Evolutionary conservation across 2,113 vertebrate genomes (phyloP).

Genomic region (Nothoprocta perdicaria): DNA sequence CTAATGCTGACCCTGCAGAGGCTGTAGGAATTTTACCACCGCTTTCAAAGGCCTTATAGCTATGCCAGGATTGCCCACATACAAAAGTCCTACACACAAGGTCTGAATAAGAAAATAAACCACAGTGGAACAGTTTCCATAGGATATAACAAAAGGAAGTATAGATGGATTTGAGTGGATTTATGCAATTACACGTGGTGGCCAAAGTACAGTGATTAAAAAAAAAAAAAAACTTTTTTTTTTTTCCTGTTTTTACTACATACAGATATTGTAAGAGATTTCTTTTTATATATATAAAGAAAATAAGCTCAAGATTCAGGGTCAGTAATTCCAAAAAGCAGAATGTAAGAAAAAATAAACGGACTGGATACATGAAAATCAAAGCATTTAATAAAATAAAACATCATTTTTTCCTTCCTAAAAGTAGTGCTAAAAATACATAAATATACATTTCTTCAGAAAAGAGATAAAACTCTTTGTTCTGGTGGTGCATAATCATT

Average conservation of each 20-base stretch:
- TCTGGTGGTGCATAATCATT: neutral
- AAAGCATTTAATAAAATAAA: conserved; percentile 69
- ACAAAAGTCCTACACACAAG: neutral
- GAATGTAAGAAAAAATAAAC: neutral
- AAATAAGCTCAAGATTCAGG: neutral
- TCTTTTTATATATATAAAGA: neutral
- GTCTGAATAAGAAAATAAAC: neutral
- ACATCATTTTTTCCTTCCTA: neutral
- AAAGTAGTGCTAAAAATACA: conserved; percentile 40
- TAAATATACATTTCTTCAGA: conserved; percentile 9
- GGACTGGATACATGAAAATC: neutral
- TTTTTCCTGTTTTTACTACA: neutral
- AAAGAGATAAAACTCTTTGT: conserved; percentile 6
- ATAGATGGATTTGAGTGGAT: neutral
- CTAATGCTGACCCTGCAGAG: neutral
- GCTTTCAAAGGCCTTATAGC: neutral
- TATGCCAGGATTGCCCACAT: neutral
- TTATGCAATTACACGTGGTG: fast-evolving
- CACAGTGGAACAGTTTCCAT: fast-evolving
- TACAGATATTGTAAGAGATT: neutral
- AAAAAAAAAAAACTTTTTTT: neutral
- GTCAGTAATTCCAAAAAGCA: neutral
- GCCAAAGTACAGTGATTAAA: neutral
- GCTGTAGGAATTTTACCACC: neutral
- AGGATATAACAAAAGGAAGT: neutral